Conservation (phyloP, 2,113 vertebrate species). For the Cavia aperea region DNA sequence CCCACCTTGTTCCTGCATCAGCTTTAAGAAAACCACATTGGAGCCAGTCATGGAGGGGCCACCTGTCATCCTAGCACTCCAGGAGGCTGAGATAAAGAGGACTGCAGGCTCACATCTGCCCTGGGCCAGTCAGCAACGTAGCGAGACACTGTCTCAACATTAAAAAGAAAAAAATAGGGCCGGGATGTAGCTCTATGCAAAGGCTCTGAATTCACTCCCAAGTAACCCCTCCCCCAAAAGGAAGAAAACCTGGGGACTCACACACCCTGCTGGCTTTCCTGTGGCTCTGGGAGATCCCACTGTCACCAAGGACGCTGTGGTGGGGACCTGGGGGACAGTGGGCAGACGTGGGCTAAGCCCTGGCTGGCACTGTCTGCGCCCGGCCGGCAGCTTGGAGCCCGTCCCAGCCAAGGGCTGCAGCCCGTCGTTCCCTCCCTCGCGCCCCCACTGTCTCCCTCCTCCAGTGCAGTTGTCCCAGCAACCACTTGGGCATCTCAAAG, state of each 20-base stretch:
- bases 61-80: neutral
- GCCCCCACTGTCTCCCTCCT: neutral
- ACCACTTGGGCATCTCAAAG: conserved; percentile 78
- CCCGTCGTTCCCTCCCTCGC: neutral
- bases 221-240: neutral
- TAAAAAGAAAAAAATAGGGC: neutral
- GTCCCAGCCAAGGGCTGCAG: conserved; percentile 58
- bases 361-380: conserved; percentile 48
- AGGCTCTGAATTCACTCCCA: neutral
- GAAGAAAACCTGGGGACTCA: rapidly evolving
- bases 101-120: neutral
- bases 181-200: neutral
- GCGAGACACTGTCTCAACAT: neutral
- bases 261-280: rapidly evolving
- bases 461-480: conserved; percentile 77
- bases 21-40: neutral
- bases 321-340: rapidly evolving
- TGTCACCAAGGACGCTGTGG: conserved; percentile 8
- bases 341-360: neutral
- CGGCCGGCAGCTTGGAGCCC: conserved; percentile 65
- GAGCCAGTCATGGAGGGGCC: neutral
- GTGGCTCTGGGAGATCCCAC: no score
- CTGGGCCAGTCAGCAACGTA: neutral
- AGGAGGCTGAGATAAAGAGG: neutral
- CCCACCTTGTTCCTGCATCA: rapidly evolving